Evolutionary conservation across 2,888 invertebrate species (phyloP).

Genomic region (Eledona agricola): DNA sequence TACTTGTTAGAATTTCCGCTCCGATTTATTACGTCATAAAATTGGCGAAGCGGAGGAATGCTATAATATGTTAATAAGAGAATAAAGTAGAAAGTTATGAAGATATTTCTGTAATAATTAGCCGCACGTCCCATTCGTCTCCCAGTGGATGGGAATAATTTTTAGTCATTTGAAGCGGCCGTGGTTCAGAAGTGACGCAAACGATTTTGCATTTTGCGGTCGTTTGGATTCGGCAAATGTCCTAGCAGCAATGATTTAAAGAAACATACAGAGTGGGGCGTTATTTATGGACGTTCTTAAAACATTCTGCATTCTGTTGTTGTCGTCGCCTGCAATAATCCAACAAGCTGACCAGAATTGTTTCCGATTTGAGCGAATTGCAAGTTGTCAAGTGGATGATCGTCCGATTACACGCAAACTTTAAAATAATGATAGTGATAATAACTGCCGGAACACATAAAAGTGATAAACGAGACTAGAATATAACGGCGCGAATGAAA

Average conservation of each 20-base stretch:
- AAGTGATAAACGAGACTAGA: constrained; percentile 31
- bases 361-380: constrained; percentile 1
- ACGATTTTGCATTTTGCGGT: constrained; percentile 13
- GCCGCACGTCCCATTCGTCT: not conserved
- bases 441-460: constrained; percentile 25
- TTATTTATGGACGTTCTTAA: constrained; percentile 19
- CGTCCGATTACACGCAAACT: constrained; percentile 24
- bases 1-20: constrained; percentile 9
- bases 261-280: constrained; percentile 20
- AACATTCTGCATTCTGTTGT: constrained; percentile 20
- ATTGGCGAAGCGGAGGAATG: constrained; percentile 12
- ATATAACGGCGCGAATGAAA: constrained; percentile 17
- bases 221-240: constrained; percentile 29
- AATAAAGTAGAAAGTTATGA: constrained; percentile 15
- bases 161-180: not conserved
- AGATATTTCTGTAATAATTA: constrained; percentile 11
- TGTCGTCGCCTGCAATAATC: constrained; percentile 20
- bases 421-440: constrained; percentile 30
- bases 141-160: not conserved
- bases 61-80: constrained; percentile 15
- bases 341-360: too few relatives aligned
- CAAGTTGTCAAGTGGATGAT: constrained; percentile 9
- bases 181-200: constrained; percentile 4
- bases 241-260: constrained; percentile 22
- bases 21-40: constrained; percentile 13